Base-by-base conservation (phyloP, 2,888 invertebrate species). In the Scaptomyza flava region DNA sequence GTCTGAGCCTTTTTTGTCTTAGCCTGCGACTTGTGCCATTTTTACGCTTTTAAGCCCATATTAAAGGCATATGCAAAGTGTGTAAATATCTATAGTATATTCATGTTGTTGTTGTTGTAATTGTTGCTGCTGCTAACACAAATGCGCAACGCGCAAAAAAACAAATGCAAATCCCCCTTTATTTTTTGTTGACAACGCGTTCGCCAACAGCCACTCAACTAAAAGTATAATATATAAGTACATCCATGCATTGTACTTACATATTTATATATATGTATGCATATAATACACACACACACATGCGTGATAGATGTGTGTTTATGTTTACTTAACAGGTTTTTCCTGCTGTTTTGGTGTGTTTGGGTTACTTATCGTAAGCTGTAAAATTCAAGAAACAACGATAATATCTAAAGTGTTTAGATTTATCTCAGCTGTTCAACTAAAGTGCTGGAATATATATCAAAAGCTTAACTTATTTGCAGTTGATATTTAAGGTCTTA, bases 51-150 rank as follows among this genome's bases (percentile, higher is more conserved):
- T 88, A 72, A 86, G 87, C 76, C 47, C 70, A 71, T 73, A 83
- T 88, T 84, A 88, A 87, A 81, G 81, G 72, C 82, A 79, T 81
- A 84, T 88, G 87, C 81, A 83, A 87, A 83, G 62, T 56, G 63
- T 70, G 68, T 70, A 63, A 76, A 66, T 72, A 79, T 79, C 73
- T 75, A 69, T 72, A 50, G 77, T 59, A 54, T 51, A 41, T 33
- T 31, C 33, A 31, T 56, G 50, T 48, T 63, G 53, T 34, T 78
- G 79, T 79, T 81, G 68, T 62, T 72, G 52, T 63, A 63, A 53
- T 59, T 67, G 67, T 42, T 50, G 54, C 8, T 46, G 38, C 31
- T 50, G 20, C 38, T 36, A 57, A 76, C 17, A 66, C 77, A 78
- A 87, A 76, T 68, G 87, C 65, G 68, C 79, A 81, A 63, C 61